These are phyloP conservation scores for Scelioninae gen. 1 DNA, from an alignment of 2,888 invertebrate genomes.

Conservation along the genomic window DNA sequence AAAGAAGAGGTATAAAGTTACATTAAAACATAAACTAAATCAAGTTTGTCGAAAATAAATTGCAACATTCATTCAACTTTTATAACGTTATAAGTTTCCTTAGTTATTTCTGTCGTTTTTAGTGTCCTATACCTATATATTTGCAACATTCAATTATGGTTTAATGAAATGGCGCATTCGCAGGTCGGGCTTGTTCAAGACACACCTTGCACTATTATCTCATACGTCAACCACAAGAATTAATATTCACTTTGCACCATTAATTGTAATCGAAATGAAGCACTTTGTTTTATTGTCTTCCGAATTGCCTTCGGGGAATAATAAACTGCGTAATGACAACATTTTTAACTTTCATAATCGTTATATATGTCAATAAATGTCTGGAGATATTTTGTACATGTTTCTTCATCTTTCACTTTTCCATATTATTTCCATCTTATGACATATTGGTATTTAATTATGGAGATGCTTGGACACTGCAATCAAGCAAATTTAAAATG, in stretches of 20 bases:
- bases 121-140: too few relatives aligned
- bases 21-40: too few relatives aligned
- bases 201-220: slow-evolving; percentile 43
- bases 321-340: not conserved
- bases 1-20: too few relatives aligned
- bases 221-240: slow-evolving; percentile 22
- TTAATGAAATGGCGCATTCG: slow-evolving; percentile 47
- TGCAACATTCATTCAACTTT: too few relatives aligned
- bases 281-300: not conserved
- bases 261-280: not conserved
- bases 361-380: slow-evolving; percentile 1
- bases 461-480: not conserved
- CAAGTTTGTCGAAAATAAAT: too few relatives aligned
- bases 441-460: slow-evolving; percentile 2
- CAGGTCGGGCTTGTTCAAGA: slow-evolving; percentile 23
- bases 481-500: slow-evolving; percentile 24
- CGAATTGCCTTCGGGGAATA: not conserved
- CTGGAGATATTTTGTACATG: not conserved
- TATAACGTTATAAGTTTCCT: too few relatives aligned
- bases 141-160: slow-evolving; percentile 38
- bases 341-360: slow-evolving; percentile 1
- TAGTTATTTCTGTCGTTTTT: too few relatives aligned
- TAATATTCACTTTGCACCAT: slow-evolving; percentile 22
- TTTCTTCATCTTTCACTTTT: too few relatives aligned
- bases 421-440: slow-evolving; percentile 6